Base-by-base conservation (phyloP, 2,797 vertebrate species). In the Triplophysa yarkandensis region DNA sequence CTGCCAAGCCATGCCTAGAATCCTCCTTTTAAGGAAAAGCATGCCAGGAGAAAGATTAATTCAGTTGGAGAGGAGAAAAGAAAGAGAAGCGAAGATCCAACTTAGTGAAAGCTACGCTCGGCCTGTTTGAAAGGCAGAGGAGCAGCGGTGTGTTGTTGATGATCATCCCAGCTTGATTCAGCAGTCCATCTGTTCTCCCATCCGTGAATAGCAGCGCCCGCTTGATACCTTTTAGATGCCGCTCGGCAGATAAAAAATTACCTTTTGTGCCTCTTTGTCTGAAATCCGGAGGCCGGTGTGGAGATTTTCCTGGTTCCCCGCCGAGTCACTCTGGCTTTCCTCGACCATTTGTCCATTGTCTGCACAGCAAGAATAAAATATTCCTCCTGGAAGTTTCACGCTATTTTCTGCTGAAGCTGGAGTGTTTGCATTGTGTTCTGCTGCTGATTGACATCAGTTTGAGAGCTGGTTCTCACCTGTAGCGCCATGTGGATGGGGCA, bases 81-180 rank as follows among this genome's bases (percentile, higher is more conserved):
- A 34, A 41, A 44, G 23, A 27, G 48, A 48, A 50, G 25, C 32
- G 62, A 67, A 71, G 62, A 71, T 82, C 68, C 58, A 77, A 66
- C 55, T 76, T 70, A 61, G 68, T 71, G 76, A 73, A 77, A 76
- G 68, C 64, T 77, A 63, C 73, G 50, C 64, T 77, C 78, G 69
- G 65, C 61, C 79, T 83, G 74, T 74, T 74, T 81, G 68, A 83
- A 78, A 80, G 57, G 74, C 65, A 57, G 70, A 67, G 78, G 70
- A 78, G 73, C 73, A 77, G 70, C 71, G 63, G 67, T 71, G 74
- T 79, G 80, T 76, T 79, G 81, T 79, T 84, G 79, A 83, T 80
- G 78, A 82, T 82, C 80, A 77, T 74, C 76, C 43, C 65, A 41
- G 67, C 63, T 61, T 76, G 27, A 77, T 81, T 79, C 71, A 65